Evolutionary conservation across 2,888 invertebrate species (phyloP), one percentile per base, ranked within the genome.

Genomic region (Timema podura): DNA sequence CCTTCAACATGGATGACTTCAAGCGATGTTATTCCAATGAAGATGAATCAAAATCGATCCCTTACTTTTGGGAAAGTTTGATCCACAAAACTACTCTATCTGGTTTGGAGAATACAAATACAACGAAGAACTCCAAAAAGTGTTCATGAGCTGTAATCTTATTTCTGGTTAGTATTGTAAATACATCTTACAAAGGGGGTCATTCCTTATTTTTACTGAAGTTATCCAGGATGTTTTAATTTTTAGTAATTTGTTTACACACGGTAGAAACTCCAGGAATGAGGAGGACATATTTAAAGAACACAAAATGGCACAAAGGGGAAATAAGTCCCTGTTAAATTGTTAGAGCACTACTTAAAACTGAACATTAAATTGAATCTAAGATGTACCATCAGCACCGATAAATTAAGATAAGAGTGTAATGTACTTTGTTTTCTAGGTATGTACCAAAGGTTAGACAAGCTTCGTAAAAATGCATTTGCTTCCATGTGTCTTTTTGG

Each of bases 1-100:
- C 90, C 10, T 98, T 98, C 82, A 89, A 91, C 79, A 91, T 99
- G 86, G 99, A 99, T 77, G 96, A 96, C 80, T 99, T 95, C 85
- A 99, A 99, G 83, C 90, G 97, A 74, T 90, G 87, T 77, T 99
- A 99, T 83, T 98, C 97, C 69, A 99, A 99, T 79, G 95, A 99
- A 82, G 95, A 95, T 48, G 96, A 95, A 79, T 83, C 88, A 8
- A 91, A 92, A 79, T 97, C 98, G 70, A 90, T 99, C 80, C 96
- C 98, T 0, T 98, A 95, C 82, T 99, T 99, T 87, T 99, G 96
- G 93, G 89, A 96, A 95, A 98, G 83, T 98, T 99, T 80, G 99
- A 99, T 82, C 87, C 93, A 8, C 91, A 96, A 80, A 87, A 96
- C 83, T 98, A 96, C 82, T 97, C 97, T 73, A 95, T 99, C 82